Percentiles rank a stretch among this genome's conserved stretches.
These are phyloP conservation scores for Lonchura striata DNA, from an alignment of 2,113 vertebrate genomes.

Conservation along the genomic window DNA sequence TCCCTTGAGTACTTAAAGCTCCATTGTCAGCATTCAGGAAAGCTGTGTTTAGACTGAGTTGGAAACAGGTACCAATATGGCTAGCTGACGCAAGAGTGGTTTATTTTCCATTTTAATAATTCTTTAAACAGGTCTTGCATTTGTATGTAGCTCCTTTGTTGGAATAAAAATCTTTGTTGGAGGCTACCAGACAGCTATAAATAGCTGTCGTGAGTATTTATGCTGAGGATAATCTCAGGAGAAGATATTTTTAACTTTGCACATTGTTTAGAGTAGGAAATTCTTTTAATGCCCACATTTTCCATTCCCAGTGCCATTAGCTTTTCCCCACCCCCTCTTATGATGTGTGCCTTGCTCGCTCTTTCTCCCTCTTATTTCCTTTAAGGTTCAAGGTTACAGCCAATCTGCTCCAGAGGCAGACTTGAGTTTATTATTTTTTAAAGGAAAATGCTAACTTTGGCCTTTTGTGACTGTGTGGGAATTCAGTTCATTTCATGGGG, in stretches of 20 bases:
- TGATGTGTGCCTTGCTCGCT: not conserved
- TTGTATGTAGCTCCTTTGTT: conserved; percentile 72
- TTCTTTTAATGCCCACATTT: conserved; percentile 73
- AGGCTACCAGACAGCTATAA: conserved; percentile 71
- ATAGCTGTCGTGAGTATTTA: conserved; percentile 67
- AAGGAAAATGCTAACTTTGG: conserved; percentile 50
- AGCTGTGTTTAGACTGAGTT: conserved; percentile 9
- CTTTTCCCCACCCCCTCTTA: not conserved
- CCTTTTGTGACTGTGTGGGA: conserved; percentile 34
- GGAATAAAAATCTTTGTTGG: conserved; percentile 72
- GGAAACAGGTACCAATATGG: conserved; percentile 1
- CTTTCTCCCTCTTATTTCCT: conserved; percentile 43
- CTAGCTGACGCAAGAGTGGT: conserved; percentile 11
- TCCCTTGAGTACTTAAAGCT: not conserved
- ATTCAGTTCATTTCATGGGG: conserved; percentile 19
- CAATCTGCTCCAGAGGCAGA: conserved; percentile 31
- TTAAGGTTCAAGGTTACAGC: conserved; percentile 55
- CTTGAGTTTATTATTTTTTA: not conserved
- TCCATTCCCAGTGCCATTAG: conserved; percentile 60
- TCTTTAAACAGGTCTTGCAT: conserved; percentile 33
- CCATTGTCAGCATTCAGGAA: conserved; percentile 16
- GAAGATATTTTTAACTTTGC: conserved; percentile 74
- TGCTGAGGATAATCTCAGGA: conserved; percentile 65
- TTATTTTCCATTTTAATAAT: conserved; percentile 67
- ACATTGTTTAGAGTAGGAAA: conserved; percentile 78